A percentile compares a stretch with the other conserved stretches of the same genome.
Evolutionary conservation across 2,797 vertebrate genomes (phyloP).

Genomic region (Notamacropus eugenii): DNA sequence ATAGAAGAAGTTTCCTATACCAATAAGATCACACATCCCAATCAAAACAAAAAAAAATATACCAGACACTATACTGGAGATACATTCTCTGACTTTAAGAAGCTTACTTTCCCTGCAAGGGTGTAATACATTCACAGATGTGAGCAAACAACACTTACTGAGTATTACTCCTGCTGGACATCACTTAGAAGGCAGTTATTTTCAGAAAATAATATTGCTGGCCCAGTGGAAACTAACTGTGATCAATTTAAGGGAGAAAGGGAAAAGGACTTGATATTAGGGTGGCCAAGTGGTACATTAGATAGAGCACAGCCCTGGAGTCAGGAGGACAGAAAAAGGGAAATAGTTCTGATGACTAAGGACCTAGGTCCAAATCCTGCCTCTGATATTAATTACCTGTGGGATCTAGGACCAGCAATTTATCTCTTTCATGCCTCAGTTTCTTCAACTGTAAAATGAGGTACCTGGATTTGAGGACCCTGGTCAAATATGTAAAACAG

Average conservation of each 20-base stretch:
- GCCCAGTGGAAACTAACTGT: neutral
- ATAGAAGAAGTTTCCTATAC: neutral
- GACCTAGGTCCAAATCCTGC: neutral
- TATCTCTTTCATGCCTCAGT: conserved; percentile 20
- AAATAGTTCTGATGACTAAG: neutral
- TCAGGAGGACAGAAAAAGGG: neutral
- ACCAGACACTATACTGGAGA: neutral
- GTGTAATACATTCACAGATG: neutral
- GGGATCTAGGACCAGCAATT: neutral
- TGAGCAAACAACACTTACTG: neutral
- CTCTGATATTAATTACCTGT: neutral
- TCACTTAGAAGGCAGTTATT: neutral
- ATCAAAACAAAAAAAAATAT: neutral
- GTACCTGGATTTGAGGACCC: neutral
- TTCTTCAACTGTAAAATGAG: conserved; percentile 28
- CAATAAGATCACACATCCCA: neutral
- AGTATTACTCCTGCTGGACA: neutral
- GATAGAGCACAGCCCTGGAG: neutral
- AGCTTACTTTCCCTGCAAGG: neutral
- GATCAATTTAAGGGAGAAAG: neutral
- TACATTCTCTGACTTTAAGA: neutral
- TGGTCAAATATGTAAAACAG: neutral
- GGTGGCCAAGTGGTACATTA: neutral
- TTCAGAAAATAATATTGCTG: neutral
- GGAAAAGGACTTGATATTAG: neutral